phyloP scores from a whole-genome alignment of 2,888 invertebrate genomes.

The Xestoiulus laeticollis region DNA sequence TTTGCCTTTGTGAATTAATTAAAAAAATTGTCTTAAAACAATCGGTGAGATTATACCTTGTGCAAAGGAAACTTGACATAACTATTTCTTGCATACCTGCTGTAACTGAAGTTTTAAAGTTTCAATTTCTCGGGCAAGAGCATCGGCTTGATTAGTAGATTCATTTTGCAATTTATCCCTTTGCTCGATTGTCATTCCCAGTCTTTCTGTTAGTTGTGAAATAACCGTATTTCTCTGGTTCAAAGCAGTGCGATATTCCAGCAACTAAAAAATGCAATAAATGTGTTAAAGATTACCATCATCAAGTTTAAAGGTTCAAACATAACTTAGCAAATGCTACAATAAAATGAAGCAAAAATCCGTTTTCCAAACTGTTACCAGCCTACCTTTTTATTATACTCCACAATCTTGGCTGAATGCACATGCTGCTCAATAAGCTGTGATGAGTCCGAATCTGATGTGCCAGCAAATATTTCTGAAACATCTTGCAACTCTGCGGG shows the following conservation, averaged over 20 bases:
- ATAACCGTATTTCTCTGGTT: conserved; percentile 55
- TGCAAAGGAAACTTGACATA: not conserved
- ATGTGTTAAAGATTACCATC: not conserved
- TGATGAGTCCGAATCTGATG: not conserved
- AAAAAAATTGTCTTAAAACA: conserved; percentile 8
- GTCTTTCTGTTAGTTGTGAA: conserved; percentile 52
- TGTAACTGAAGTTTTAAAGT: conserved; percentile 56
- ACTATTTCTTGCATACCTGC: conserved; percentile 52
- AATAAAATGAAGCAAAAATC: no score
- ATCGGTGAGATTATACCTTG: not conserved
- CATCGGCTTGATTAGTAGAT: conserved; percentile 53
- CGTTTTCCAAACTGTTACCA: not conserved
- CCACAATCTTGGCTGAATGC: not conserved
- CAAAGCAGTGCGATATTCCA: conserved; percentile 55
- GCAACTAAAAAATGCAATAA: conserved; percentile 52
- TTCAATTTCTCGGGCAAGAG: conserved; percentile 56
- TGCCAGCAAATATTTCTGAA: not conserved
- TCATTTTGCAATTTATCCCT: conserved; percentile 54
- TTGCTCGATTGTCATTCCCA: conserved; percentile 54
- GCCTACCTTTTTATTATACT: not conserved
- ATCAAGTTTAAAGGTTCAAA: no score
- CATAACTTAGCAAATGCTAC: no score
- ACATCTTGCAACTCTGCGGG: not conserved
- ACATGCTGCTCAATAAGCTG: not conserved
- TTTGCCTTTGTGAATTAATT: conserved; percentile 45